Percentiles rank a stretch among this genome's conserved stretches.
These are phyloP conservation scores for Saturnia japonica DNA, from an alignment of 2,888 invertebrate species.

Conservation along the genomic window DNA sequence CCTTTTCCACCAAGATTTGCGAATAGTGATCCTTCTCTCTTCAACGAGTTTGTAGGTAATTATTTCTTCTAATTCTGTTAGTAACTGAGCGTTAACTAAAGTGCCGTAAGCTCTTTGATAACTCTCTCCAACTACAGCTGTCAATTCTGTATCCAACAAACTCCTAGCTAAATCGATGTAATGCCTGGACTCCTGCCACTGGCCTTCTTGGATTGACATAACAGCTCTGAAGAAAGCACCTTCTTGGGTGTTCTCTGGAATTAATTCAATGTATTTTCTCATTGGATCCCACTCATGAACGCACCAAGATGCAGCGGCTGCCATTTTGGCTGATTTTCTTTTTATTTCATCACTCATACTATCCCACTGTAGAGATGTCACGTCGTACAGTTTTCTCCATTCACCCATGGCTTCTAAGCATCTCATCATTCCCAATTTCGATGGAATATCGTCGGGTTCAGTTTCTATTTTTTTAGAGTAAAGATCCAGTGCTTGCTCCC, in stretches of 20 bases:
- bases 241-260: conserved; percentile 95
- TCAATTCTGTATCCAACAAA: conserved; percentile 95
- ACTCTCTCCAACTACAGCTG: conserved; percentile 97
- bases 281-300: conserved; percentile 96
- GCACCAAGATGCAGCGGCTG: conserved; percentile 97
- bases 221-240: conserved; percentile 98
- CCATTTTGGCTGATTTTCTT: conserved; percentile 91
- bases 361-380: conserved; percentile 85
- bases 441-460: conserved; percentile 87
- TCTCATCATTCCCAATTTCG: conserved; percentile 96
- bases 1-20: conserved; percentile 96
- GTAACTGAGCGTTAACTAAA: conserved; percentile 97
- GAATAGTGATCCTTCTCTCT: conserved; percentile 90
- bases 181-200: conserved; percentile 86
- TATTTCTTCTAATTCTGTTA: conserved; percentile 98
- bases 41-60: conserved; percentile 98
- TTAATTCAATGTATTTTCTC: conserved; percentile 93
- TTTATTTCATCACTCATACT: conserved; percentile 76
- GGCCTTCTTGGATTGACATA: conserved; percentile 91
- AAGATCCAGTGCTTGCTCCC: conserved; percentile 96
- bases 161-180: conserved; percentile 96
- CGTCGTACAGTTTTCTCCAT: conserved; percentile 94
- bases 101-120: conserved; percentile 97
- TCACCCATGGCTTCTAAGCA: conserved; percentile 98
- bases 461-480: conserved; percentile 89